phyloP scores from a whole-genome alignment of 2,888 invertebrate species.

The Timandra comae region DNA sequence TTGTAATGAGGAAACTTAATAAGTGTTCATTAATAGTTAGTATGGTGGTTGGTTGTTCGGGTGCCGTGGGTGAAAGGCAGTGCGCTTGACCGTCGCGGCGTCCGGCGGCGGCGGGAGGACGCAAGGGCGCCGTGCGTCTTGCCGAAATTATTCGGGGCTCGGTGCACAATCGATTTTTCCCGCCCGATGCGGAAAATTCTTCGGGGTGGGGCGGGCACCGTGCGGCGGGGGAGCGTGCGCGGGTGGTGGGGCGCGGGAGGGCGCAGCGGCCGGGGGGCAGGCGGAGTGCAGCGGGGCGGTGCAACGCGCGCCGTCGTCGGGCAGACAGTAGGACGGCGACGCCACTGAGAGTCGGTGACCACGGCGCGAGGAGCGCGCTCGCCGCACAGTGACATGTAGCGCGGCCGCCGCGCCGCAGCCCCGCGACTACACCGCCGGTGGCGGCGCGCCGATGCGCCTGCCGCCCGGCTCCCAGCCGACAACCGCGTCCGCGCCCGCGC shows the following conservation, averaged over 20 bases:
- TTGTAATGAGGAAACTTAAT: too few species aligned
- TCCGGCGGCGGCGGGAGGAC: conserved; percentile 38
- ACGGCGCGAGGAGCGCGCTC: conserved; percentile 73
- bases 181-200: conserved; percentile 76
- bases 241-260: conserved; percentile 42
- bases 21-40: too few species aligned
- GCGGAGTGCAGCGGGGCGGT: conserved; percentile 74
- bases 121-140: conserved; percentile 76
- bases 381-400: conserved; percentile 73
- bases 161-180: conserved; percentile 78
- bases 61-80: conserved; percentile 50
- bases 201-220: conserved; percentile 71
- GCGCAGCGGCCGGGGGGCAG: conserved; percentile 63
- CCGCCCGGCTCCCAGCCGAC: conserved; percentile 62
- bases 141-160: conserved; percentile 76
- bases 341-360: conserved; percentile 74
- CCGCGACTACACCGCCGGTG: conserved; percentile 61
- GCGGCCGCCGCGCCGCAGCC: conserved; percentile 69
- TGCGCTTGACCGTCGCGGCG: conserved; percentile 58
- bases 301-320: conserved; percentile 72
- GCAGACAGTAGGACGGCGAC: conserved; percentile 77
- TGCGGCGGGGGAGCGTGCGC: conserved; percentile 43
- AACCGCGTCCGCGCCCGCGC: conserved; percentile 41
- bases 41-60: too few species aligned
- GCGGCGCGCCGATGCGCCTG: conserved; percentile 71